Evolutionary conservation across 2,797 vertebrate species (phyloP), one percentile per base, ranked within the genome.

Genomic region (Tamandua tetradactyla): DNA sequence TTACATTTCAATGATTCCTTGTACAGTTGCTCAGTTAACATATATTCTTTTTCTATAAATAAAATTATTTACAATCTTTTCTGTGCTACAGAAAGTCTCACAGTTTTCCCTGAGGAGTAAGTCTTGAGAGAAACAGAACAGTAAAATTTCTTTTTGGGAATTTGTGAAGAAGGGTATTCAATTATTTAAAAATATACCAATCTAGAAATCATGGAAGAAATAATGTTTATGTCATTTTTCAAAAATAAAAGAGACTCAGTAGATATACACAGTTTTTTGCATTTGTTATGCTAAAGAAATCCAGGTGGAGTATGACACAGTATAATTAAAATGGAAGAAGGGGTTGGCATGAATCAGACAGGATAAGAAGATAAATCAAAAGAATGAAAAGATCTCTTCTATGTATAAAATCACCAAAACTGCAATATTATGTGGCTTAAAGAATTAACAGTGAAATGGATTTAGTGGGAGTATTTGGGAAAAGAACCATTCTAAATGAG

Each of bases 261-360:
- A 59, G 5, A 3, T 88, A 17, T 68, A 22, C 14, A 10, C 10
- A 7, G 5, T 74, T n/a, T n/a, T 86, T 83, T 91, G 75, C 49
- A 78, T 11, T 66, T 78, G 42, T 87, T 27, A 78, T 40, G 30
- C 25, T 94, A 66, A 85, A 47, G 30, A 91, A 35, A 90, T 76
- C 84, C 69, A 57, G 49, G 23, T 64, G 55, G 42, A 78, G 13
- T 22, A 74, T 49, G 75, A 74, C 40, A 62, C 0, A 13, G 4
- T 68, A 32, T 87, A 93, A 93, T 96, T 95, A 95, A 93, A 93
- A 85, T 35, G 74, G 35, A 69, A 87, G 35, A 90, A 25, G 47
- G n/a, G 13, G 14, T 27, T 75, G n/a, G 27, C 20, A 3, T 47
- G 42, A 91, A 76, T 66, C 57, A 49, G 10, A 76, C 32, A 79